Evolutionary conservation across 2,888 invertebrate species (phyloP).

Genomic region (Apotomis betuletana): DNA sequence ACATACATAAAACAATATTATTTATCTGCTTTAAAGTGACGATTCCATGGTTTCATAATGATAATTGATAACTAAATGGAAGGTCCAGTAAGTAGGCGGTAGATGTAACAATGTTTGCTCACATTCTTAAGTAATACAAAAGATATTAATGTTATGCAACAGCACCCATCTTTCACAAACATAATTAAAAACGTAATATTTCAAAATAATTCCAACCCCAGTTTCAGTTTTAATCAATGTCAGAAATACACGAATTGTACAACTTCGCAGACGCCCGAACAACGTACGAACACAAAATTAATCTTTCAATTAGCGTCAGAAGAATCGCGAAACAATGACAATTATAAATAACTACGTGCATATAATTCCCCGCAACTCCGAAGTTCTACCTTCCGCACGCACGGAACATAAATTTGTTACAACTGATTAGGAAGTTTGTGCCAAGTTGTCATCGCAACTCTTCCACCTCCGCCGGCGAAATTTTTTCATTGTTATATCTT

Average conservation of each 20-base stretch:
- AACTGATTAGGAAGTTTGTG: conserved; percentile 80
- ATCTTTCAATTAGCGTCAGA: conserved; percentile 39
- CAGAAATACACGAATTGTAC: conserved; percentile 10
- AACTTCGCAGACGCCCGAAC: conserved; percentile 29
- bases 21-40: too few species aligned
- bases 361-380: conserved; percentile 37
- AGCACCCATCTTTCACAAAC: not conserved
- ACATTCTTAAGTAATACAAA: not conserved
- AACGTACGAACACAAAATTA: conserved; percentile 37
- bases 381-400: conserved; percentile 60
- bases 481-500: conserved; percentile 80
- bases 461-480: conserved; percentile 70
- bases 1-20: too few species aligned
- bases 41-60: too few species aligned
- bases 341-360: conserved; percentile 40
- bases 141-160: not conserved
- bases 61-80: too few species aligned
- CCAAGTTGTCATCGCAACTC: conserved; percentile 79
- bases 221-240: conserved; percentile 33
- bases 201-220: conserved; percentile 11
- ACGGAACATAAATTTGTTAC: conserved; percentile 78
- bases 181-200: conserved; percentile 24
- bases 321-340: conserved; percentile 40
- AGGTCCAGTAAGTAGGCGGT: too few species aligned
- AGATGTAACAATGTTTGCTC: too few species aligned